phyloP scores from a whole-genome alignment of 2,888 invertebrate species.

The Aspidapion aeneum region DNA sequence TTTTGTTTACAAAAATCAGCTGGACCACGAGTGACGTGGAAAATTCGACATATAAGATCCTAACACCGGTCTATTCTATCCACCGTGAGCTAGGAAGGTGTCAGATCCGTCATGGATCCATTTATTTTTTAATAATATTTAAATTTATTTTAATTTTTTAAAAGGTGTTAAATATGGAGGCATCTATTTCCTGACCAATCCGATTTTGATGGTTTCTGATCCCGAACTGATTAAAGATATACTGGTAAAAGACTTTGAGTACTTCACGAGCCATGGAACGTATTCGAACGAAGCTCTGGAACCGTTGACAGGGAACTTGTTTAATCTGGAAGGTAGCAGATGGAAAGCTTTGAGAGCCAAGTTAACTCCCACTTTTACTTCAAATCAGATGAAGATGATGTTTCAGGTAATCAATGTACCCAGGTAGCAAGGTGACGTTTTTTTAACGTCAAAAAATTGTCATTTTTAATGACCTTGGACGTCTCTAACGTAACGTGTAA shows the following conservation, averaged over 20 bases:
- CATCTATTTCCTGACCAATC: constrained; percentile 42
- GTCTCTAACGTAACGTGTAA: too few species aligned
- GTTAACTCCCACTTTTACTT: constrained; percentile 45
- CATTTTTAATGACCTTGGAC: too few species aligned
- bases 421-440: too few species aligned
- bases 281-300: constrained; percentile 33
- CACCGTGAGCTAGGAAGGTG: too few species aligned
- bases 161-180: constrained; percentile 27
- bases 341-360: constrained; percentile 45
- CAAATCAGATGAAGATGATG: constrained; percentile 31
- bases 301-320: constrained; percentile 34
- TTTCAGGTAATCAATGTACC: background rate
- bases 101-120: too few species aligned
- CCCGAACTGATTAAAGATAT: constrained; percentile 42
- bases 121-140: too few species aligned
- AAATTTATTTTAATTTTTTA: too few species aligned
- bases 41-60: too few species aligned
- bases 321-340: constrained; percentile 35
- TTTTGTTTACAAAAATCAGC: too few species aligned
- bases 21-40: too few species aligned
- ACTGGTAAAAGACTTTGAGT: constrained; percentile 54
- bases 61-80: too few species aligned
- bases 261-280: constrained; percentile 13
- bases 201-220: constrained; percentile 28
- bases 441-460: too few species aligned